Percentiles rank a stretch among this genome's conserved stretches.
Evolutionary conservation across 2,113 vertebrate species (phyloP).

Genomic region (Vombatus ursinus): DNA sequence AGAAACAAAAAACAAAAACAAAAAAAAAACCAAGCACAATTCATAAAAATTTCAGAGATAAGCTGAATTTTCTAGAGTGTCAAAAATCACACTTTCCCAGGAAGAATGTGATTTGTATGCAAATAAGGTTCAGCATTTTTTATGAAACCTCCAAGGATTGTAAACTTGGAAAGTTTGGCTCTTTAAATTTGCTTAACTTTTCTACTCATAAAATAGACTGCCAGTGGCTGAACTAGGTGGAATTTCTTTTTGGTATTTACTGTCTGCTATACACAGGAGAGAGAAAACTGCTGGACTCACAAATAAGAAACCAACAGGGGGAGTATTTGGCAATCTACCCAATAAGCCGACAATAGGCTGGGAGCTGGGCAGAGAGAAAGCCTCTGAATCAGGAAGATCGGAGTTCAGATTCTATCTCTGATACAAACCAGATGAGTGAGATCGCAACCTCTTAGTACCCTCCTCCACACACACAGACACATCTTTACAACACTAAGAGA

Average conservation of each 20-base stretch:
- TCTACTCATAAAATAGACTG: constrained; percentile 74
- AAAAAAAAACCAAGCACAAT: not conserved
- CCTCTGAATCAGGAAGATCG: not conserved
- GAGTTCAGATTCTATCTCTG: not conserved
- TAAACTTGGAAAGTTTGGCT: constrained; percentile 64
- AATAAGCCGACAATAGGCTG: not conserved
- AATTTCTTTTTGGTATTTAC: constrained; percentile 71
- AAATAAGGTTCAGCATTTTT: constrained; percentile 77
- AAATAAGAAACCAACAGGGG: constrained; percentile 34
- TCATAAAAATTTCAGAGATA: constrained; percentile 75
- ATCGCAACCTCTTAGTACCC: not conserved
- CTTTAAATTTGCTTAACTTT: constrained; percentile 74
- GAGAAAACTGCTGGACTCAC: constrained; percentile 55
- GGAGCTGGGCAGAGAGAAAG: not conserved
- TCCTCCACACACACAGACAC: not conserved
- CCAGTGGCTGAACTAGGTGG: constrained; percentile 65
- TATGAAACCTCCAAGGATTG: constrained; percentile 72
- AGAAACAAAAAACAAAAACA: constrained; percentile 60
- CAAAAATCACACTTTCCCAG: constrained; percentile 66
- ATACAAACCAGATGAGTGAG: not conserved
- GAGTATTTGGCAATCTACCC: not conserved
- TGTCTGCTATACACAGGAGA: constrained; percentile 58
- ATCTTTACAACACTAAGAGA: not conserved
- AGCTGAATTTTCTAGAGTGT: constrained; percentile 69
- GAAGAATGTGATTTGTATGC: constrained; percentile 79